Evolutionary conservation across 2,113 vertebrate genomes (phyloP).

Genomic region (Tiliqua scincoides): DNA sequence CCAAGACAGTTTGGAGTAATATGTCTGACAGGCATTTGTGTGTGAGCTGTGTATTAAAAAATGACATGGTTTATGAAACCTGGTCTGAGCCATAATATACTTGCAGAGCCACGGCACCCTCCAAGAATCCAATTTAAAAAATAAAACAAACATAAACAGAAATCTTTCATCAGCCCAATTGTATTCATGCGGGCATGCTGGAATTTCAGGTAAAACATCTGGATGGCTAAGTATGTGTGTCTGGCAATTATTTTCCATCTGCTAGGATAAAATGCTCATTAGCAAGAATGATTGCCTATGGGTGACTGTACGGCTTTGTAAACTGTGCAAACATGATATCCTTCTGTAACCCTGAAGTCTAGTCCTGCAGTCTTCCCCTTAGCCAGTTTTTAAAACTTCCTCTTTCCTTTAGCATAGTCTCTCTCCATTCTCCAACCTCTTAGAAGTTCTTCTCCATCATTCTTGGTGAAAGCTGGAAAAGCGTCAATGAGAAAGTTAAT

Average conservation of each 20-base stretch:
- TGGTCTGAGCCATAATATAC: background rate
- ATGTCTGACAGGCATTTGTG: no score
- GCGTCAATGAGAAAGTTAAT: conserved; percentile 4
- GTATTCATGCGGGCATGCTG: conserved; percentile 28
- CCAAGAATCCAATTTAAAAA: background rate
- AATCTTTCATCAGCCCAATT: background rate
- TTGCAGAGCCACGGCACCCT: background rate
- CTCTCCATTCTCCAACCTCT: conserved; percentile 6
- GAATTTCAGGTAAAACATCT: conserved; percentile 38
- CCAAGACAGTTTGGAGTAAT: no score
- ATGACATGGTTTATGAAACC: no score
- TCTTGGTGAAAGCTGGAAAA: background rate
- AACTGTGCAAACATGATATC: conserved; percentile 40
- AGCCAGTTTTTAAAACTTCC: conserved; percentile 13
- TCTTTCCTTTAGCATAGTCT: conserved; percentile 11
- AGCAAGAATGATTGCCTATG: conserved; percentile 43
- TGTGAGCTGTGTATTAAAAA: background rate
- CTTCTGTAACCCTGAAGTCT: conserved; percentile 21
- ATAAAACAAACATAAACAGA: background rate
- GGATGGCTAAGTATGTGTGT: conserved; percentile 11
- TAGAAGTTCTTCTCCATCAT: background rate
- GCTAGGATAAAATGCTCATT: conserved; percentile 42
- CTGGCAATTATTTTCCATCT: conserved; percentile 44
- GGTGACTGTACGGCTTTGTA: conserved; percentile 29
- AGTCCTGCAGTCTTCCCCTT: conserved; percentile 25